phyloP scores from a whole-genome alignment of 2,797 vertebrate species.

The Peromyscus eremicus region DNA sequence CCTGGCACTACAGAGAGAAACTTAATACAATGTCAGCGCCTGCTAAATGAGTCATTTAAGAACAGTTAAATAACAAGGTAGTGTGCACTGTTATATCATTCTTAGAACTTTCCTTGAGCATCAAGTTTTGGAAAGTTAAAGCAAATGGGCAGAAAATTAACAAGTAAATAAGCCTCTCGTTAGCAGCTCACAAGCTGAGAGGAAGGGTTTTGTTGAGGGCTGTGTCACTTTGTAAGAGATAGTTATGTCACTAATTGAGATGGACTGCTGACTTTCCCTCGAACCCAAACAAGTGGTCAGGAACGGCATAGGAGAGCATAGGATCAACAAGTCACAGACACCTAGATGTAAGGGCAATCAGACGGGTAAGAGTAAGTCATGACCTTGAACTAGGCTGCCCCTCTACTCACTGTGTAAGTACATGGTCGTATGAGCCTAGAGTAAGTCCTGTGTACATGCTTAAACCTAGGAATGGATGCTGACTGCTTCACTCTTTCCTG shows the following conservation, averaged over 20 bases:
- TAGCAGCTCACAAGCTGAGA: not conserved
- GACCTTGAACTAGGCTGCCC: not conserved
- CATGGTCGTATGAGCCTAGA: not conserved
- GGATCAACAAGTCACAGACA: not conserved
- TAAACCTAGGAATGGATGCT: not conserved
- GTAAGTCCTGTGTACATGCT: not conserved
- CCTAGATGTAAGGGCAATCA: not conserved
- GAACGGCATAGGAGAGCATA: not conserved
- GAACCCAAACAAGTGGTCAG: not conserved
- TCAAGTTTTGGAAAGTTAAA: not conserved
- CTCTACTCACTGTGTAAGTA: not conserved
- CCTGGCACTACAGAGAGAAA: not conserved
- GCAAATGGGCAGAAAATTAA: not conserved
- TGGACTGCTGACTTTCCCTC: not conserved
- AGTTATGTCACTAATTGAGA: not conserved
- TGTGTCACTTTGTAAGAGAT: not conserved
- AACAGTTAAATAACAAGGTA: not conserved
- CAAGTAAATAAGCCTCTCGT: not conserved
- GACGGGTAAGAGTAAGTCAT: too few species aligned
- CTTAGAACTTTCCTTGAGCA: not conserved
- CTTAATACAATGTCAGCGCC: not conserved
- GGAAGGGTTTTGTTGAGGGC: not conserved
- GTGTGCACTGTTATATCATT: not conserved
- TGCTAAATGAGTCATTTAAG: not conserved
- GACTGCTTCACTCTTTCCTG: too few species aligned